Conservation (phyloP, 2,888 invertebrate genomes). For the Cosmia trapezina region DNA sequence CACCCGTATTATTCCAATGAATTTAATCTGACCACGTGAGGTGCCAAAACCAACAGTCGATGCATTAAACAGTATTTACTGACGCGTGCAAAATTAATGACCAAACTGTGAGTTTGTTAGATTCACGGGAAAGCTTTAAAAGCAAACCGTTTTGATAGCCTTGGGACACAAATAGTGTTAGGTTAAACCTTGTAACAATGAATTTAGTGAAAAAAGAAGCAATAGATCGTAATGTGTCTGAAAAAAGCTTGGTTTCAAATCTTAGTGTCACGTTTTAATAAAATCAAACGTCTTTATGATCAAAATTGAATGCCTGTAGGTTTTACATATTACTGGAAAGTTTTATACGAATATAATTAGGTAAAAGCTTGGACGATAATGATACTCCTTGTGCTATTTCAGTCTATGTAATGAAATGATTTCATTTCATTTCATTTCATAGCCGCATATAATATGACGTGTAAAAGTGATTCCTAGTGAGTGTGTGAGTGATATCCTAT, state of each 20-base stretch:
- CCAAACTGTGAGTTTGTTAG: constrained; percentile 51
- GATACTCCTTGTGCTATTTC: background rate
- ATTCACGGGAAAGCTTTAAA: constrained; percentile 49
- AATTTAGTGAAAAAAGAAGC: background rate
- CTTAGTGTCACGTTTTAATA: background rate
- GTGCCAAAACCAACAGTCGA: constrained; percentile 57
- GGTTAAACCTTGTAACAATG: constrained; percentile 1
- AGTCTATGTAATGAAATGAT: too few relatives aligned
- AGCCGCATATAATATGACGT: too few relatives aligned
- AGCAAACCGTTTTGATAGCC: constrained; percentile 30
- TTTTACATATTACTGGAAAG: background rate
- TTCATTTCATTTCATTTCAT: too few relatives aligned
- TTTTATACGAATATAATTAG: background rate
- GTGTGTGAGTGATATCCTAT: too few relatives aligned
- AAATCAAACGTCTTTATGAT: background rate
- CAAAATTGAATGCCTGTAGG: background rate
- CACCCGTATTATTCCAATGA: constrained; percentile 22
- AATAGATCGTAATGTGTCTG: background rate
- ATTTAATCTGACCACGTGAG: constrained; percentile 36
- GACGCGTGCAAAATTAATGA: constrained; percentile 38
- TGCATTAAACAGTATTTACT: constrained; percentile 54
- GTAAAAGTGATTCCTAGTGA: too few relatives aligned
- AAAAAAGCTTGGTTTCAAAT: background rate
- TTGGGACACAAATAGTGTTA: constrained; percentile 32
- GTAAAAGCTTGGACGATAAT: background rate